Percentiles rank a stretch among this genome's conserved stretches.
Evolutionary conservation across 2,113 vertebrate genomes (phyloP).

Genomic region (Mus pahari): DNA sequence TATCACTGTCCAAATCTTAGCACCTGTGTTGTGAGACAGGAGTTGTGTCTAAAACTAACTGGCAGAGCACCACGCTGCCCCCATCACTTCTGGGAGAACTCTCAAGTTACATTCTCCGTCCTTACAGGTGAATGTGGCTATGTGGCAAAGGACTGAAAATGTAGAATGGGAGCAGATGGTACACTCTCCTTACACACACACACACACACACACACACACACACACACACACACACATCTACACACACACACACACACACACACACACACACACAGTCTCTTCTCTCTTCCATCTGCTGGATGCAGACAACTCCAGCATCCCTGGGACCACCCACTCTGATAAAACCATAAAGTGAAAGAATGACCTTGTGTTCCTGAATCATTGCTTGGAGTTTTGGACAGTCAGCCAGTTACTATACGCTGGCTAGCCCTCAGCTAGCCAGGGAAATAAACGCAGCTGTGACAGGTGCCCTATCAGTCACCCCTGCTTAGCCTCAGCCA

Average conservation of each 20-base stretch:
- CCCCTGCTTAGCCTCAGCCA: background rate
- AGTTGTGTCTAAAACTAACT: background rate
- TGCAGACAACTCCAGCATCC: background rate
- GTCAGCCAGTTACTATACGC: background rate
- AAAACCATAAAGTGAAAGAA: background rate
- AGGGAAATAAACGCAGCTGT: background rate
- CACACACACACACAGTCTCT: no score
- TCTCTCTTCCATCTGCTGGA: background rate
- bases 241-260: no score
- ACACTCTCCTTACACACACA: background rate
- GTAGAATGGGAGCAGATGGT: background rate
- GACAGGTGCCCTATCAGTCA: background rate
- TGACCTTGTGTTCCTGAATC: background rate
- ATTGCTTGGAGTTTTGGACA: background rate
- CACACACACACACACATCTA: no score
- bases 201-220: no score
- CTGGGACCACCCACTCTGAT: background rate
- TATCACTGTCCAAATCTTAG: background rate
- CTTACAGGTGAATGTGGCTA: background rate
- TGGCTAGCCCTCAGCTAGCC: background rate
- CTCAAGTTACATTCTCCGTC: background rate
- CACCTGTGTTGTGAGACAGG: background rate
- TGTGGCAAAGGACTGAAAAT: background rate
- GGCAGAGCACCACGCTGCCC: background rate
- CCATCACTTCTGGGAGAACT: background rate